Base-by-base conservation (phyloP, 2,888 invertebrate genomes). In the Heliconius ismenius region DNA sequence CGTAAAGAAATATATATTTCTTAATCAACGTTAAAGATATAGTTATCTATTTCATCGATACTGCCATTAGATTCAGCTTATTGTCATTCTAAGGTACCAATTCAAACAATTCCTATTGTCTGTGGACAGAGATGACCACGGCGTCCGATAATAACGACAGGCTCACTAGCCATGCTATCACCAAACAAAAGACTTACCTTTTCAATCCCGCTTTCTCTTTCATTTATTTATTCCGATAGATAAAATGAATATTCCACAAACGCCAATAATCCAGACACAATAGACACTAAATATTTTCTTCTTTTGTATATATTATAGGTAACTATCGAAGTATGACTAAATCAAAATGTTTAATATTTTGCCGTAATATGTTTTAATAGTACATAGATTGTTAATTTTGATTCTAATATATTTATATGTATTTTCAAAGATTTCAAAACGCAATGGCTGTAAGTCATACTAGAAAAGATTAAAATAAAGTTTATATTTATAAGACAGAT, bases 131-230 rank as follows among this genome's bases (percentile, higher is more conserved):
- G 84, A 85, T 86, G 85, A 85, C 83, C 84, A 83, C 83, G 79
- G 74, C 76, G 73, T 70, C 80, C 84, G 85, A 84, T 84, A 85
- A 86, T 85, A 87, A 90, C 87, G 89, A 89, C 89, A 88, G 88
- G 89, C 89, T 86, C 86, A 85, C 84, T 85, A 85, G 89, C 88
- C 88, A 83, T 85, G 82, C 21, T 39, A 73, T 43, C 60, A 83
- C 79, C 86, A 87, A 88, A 92, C 91, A 92, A 92, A 91, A 83
- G 85, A 82, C 80, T 83, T 84, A 86, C 86, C 85, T 86, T 87
- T 88, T 90, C 87, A 86, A 89, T 89, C 88, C 86, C 83, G 89
- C 92, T 92, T 92, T 92, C 92, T 89, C 89, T 91, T 91, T 88
- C 85, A 84, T 86, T 87, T 84, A 84, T 86, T 87, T 84, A 79